Base-by-base conservation (phyloP, 2,888 invertebrate species). In the Phyto melanocephala region DNA sequence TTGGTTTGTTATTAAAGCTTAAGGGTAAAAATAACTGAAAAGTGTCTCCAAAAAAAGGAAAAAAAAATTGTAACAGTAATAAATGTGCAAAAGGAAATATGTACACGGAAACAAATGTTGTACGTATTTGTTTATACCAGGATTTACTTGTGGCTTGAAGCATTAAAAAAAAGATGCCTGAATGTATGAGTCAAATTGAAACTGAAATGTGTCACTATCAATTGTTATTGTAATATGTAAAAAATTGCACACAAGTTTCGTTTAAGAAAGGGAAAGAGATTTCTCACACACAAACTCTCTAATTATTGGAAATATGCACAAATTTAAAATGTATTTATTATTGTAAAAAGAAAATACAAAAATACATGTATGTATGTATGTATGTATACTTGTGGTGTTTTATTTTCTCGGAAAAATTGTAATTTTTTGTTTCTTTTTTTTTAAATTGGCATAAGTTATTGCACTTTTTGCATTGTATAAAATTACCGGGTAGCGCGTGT, bases 1-100 rank as follows among this genome's bases (percentile, higher is more conserved):
- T 79, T 79, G 79, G 37, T 67, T 54, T 52, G 72, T 79, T 79
- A 74, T 79, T 79, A 74, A 74, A 28, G 72, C 67, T 74, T 79
- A 37, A 74, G 52, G 72, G 42, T 52, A 60, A 28, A 5, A 28
- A 28, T 28, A 28, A 28, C 45, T 60, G 20, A 35, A 72, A 50
- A 33, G 28, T 56, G 7, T 28, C 10, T 8, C 50, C 35, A 28
- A 70, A 76, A 40, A 37, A 15, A 47, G 10, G 11, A 15, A 42
- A 22, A 7, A 62, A 47, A 28, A 54, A 42, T 52, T 78, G 40
- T 7, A 20, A 33, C 47, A 56, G 22, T 78, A 37, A 68, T 47
- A 67, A 7, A 52, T 67, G 68, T 50, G 13, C 10, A 28, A 62
- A 71, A 63, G 40, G 54, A 65, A 54, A 42, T 40, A 3, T 20